Conservation (phyloP, 2,888 invertebrate species). For the Cheilosia soror region DNA sequence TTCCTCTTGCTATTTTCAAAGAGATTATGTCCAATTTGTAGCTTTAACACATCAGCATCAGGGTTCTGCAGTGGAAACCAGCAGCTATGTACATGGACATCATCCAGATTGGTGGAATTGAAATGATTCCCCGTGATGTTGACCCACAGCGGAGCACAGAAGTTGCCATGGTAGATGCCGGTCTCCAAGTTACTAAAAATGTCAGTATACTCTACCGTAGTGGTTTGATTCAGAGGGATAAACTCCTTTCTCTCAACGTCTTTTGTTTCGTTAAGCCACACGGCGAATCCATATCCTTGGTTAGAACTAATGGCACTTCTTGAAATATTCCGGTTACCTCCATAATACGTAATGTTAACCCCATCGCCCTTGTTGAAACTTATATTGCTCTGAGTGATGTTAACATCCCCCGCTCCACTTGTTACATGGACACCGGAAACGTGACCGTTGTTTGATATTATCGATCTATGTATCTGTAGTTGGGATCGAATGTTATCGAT, state of each 20-base stretch:
- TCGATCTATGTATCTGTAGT: conserved; percentile 92
- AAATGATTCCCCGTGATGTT: conserved; percentile 97
- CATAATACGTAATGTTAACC: conserved; percentile 96
- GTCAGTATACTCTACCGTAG: conserved; percentile 93
- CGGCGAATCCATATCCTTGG: conserved; percentile 93
- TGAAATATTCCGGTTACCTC: conserved; percentile 96
- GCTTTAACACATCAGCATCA: conserved; percentile 80
- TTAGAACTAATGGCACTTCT: conserved; percentile 94
- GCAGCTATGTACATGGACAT: conserved; percentile 93
- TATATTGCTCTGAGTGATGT: conserved; percentile 95
- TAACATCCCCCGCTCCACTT: conserved; percentile 96
- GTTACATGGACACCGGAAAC: conserved; percentile 95
- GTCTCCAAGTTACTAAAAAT: conserved; percentile 94
- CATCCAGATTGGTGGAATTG: conserved; percentile 90
- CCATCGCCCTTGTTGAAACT: conserved; percentile 97
- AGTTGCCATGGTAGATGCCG: conserved; percentile 96
- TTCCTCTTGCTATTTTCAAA: conserved; percentile 91
- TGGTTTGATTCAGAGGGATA: conserved; percentile 92
- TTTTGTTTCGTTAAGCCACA: conserved; percentile 94
- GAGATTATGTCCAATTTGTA: conserved; percentile 94
- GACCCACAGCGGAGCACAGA: conserved; percentile 92
- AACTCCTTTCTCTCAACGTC: conserved; percentile 88
- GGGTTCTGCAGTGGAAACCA: conserved; percentile 85
- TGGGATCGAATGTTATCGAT: conserved; percentile 95
- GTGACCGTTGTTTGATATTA: conserved; percentile 94